Conservation (phyloP, 2,888 invertebrate genomes). For the Listrodromus nycthemerus region DNA sequence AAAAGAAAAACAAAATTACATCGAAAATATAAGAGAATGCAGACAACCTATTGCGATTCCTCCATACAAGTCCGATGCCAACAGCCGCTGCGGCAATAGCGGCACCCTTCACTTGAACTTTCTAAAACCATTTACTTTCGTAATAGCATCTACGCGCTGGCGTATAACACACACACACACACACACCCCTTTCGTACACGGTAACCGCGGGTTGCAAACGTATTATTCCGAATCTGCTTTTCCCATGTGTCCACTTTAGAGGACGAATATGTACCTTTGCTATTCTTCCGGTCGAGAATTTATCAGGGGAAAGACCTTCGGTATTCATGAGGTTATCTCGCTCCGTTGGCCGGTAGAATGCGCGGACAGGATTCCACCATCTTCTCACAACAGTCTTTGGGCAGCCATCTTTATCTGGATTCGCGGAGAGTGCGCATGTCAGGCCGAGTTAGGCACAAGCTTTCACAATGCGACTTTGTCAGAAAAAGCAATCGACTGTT, state of each 20-base stretch:
- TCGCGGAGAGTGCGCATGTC: conserved; percentile 40
- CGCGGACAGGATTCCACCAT: conserved; percentile 39
- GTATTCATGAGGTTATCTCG: not conserved
- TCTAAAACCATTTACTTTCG: conserved; percentile 85
- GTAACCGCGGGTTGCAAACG: not conserved
- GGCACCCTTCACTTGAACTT: conserved; percentile 82
- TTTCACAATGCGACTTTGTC: not conserved
- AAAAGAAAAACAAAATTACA: not conserved
- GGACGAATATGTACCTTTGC: not conserved
- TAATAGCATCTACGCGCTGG: conserved; percentile 71
- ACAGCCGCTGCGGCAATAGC: conserved; percentile 23
- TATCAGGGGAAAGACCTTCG: not conserved
- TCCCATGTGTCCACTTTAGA: not conserved
- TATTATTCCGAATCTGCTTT: not conserved
- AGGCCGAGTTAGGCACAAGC: conserved; percentile 1
- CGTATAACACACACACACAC: conserved; percentile 1
- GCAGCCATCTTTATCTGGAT: conserved; percentile 60
- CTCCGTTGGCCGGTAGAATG: conserved; percentile 2
- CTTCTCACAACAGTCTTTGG: conserved; percentile 44
- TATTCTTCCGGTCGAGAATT: not conserved
- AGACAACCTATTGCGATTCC: conserved; percentile 36
- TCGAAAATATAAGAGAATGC: conserved; percentile 19
- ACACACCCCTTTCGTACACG: not conserved
- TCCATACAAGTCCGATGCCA: conserved; percentile 1
- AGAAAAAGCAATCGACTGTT: not conserved